These are phyloP conservation scores for Adelognathus sp. DNA, from an alignment of 2,888 invertebrate species.

Conservation along the genomic window DNA sequence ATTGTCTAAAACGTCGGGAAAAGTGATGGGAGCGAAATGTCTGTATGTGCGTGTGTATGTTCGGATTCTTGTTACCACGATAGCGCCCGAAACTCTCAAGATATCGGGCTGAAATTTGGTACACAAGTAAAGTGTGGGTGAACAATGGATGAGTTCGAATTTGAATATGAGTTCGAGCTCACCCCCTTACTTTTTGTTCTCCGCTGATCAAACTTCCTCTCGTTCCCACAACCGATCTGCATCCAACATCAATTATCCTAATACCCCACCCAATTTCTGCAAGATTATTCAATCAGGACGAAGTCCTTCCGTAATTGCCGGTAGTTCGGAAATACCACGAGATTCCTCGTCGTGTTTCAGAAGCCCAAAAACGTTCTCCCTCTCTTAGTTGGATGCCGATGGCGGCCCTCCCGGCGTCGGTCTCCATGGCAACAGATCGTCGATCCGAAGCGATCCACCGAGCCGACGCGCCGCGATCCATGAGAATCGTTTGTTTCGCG, in stretches of 20 bases:
- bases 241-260: slow-evolving; percentile 32
- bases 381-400: slow-evolving; percentile 31
- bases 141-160: no score
- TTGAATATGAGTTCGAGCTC: no score
- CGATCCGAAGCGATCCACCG: slow-evolving; percentile 34
- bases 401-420: slow-evolving; percentile 55
- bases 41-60: no score
- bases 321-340: slow-evolving; percentile 6
- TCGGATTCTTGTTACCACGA: no score
- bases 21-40: no score
- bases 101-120: no score
- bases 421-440: slow-evolving; percentile 68
- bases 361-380: slow-evolving; percentile 40
- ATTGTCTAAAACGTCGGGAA: no score
- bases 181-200: no score
- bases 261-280: not conserved
- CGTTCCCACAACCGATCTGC: not conserved
- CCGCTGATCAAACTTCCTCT: not conserved
- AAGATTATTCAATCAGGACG: slow-evolving; percentile 46
- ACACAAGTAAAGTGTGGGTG: no score
- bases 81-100: no score
- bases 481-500: slow-evolving; percentile 27
- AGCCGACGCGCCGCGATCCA: slow-evolving; percentile 27
- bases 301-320: slow-evolving; percentile 55
- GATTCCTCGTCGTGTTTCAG: slow-evolving; percentile 27